Percentiles rank a stretch among this genome's conserved stretches.
Conservation (phyloP, 2,888 invertebrate species). For the Cerastoderma edule region DNA sequence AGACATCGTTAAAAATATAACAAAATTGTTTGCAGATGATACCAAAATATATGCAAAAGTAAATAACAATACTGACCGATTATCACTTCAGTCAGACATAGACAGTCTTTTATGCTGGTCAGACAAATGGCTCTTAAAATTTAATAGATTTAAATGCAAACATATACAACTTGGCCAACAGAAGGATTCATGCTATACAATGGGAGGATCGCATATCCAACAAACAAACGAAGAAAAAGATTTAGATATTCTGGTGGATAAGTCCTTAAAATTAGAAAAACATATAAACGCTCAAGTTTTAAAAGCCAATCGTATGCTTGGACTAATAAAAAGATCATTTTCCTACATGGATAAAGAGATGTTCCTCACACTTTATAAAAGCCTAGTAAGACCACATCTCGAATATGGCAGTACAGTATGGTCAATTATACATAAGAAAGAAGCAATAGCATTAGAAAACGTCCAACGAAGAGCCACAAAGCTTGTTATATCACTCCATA, state of each 20-base stretch:
- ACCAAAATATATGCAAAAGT: conserved; percentile 11
- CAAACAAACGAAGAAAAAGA: neutral
- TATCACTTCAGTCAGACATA: conserved; percentile 6
- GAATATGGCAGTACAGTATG: no score
- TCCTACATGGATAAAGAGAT: conserved; percentile 18
- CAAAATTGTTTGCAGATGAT: conserved; percentile 24
- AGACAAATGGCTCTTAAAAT: neutral
- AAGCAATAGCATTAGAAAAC: no score
- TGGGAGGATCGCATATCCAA: no score
- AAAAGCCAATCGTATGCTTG: neutral
- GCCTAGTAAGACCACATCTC: conserved; percentile 15
- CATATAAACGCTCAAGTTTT: neutral
- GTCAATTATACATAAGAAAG: no score
- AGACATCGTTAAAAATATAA: neutral
- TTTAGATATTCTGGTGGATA: conserved; percentile 1
- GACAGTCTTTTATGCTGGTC: conserved; percentile 4
- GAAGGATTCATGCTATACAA: no score
- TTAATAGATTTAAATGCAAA: conserved; percentile 11
- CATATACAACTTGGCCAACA: conserved; percentile 2
- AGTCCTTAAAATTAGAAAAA: neutral
- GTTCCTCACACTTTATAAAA: conserved; percentile 22
- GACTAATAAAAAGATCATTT: neutral
- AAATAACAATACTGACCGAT: neutral
- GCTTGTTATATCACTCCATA: conserved; percentile 14
- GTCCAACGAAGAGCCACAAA: no score